These are phyloP conservation scores for Schizopygopsis pylzovi DNA, from an alignment of 2,797 vertebrate species.

Conservation along the genomic window DNA sequence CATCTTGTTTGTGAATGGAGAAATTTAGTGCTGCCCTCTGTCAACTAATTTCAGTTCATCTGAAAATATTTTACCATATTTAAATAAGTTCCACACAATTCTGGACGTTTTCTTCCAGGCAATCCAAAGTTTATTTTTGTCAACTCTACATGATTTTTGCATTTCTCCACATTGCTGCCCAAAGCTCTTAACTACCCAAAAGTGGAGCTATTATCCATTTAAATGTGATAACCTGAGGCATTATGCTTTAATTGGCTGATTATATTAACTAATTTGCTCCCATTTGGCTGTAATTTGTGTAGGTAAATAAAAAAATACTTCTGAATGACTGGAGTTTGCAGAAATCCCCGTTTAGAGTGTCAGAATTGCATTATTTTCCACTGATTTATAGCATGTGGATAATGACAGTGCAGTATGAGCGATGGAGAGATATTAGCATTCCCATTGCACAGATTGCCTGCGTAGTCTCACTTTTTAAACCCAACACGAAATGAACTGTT, in stretches of 20 bases:
- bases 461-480: slow-evolving; percentile 51
- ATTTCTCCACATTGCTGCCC: neutral
- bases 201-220: slow-evolving; percentile 28
- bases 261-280: slow-evolving; percentile 33
- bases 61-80: neutral
- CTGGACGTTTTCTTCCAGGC: neutral
- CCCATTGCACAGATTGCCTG: slow-evolving; percentile 42
- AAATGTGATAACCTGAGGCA: slow-evolving; percentile 34
- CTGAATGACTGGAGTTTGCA: slow-evolving; percentile 39
- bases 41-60: neutral
- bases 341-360: slow-evolving; percentile 31
- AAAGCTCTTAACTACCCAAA: slow-evolving; percentile 22
- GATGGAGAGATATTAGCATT: slow-evolving; percentile 40
- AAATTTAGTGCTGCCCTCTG: neutral
- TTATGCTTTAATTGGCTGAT: slow-evolving; percentile 27
- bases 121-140: neutral
- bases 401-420: slow-evolving; percentile 22
- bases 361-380: slow-evolving; percentile 31
- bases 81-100: slow-evolving; percentile 3
- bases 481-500: slow-evolving; percentile 46
- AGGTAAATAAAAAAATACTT: slow-evolving; percentile 12
- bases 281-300: slow-evolving; percentile 16
- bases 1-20: neutral
- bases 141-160: neutral
- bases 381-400: slow-evolving; percentile 26